phyloP scores from a whole-genome alignment of 2,113 vertebrate genomes.

The Kobus ellipsiprymnus region DNA sequence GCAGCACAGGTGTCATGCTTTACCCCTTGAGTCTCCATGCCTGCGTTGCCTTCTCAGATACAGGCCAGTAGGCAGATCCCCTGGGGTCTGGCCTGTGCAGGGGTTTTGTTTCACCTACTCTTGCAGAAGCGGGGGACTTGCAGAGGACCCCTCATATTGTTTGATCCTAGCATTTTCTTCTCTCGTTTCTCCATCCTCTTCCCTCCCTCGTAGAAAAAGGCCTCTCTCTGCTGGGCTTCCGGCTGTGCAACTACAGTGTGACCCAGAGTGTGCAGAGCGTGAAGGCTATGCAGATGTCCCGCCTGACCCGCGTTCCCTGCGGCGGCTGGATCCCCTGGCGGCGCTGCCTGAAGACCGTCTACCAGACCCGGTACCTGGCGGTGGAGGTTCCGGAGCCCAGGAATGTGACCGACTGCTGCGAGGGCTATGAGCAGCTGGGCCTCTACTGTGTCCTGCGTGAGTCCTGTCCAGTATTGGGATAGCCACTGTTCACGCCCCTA shows the following conservation, averaged over 20 bases:
- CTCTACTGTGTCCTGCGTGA: constrained; percentile 88
- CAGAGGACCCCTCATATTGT: rapidly evolving
- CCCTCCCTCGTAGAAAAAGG: constrained; percentile 74
- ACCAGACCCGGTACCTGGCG: constrained; percentile 72
- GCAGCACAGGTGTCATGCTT: rapidly evolving
- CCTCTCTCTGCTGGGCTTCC: constrained; percentile 84
- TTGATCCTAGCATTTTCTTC: neutral
- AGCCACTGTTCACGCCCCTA: rapidly evolving
- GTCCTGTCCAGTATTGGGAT: constrained; percentile 36
- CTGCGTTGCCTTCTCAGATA: rapidly evolving
- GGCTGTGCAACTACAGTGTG: constrained; percentile 82
- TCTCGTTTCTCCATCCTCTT: neutral
- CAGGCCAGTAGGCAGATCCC: rapidly evolving
- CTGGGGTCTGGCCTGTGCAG: rapidly evolving
- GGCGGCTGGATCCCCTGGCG: constrained; percentile 88
- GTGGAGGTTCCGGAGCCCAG: constrained; percentile 71
- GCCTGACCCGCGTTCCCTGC: constrained; percentile 75
- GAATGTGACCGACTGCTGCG: constrained; percentile 84
- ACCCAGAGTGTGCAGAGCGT: constrained; percentile 72
- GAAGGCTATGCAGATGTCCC: constrained; percentile 76
- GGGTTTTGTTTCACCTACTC: rapidly evolving
- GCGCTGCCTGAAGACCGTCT: constrained; percentile 79
- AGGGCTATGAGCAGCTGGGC: constrained; percentile 87
- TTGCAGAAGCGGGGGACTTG: rapidly evolving
- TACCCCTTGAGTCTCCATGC: rapidly evolving